These are phyloP conservation scores for Petrocephalus microphthalmus DNA, from an alignment of 2,113 vertebrate species.

Conservation along the genomic window DNA sequence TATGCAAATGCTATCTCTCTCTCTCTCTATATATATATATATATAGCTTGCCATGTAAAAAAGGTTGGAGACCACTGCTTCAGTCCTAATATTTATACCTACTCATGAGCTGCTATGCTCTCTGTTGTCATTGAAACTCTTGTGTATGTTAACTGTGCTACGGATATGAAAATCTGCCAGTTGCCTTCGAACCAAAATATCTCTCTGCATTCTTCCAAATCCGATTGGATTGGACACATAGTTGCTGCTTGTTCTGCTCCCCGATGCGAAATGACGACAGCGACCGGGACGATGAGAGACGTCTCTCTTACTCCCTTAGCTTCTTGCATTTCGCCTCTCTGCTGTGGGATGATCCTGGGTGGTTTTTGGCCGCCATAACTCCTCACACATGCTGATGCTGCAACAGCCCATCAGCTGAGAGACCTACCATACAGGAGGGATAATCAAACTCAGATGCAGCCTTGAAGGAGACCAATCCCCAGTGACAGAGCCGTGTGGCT, in stretches of 20 bases:
- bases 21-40: no score
- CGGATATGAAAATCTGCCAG: neutral
- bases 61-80: neutral
- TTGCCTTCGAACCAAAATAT: neutral
- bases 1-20: no score
- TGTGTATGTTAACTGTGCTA: neutral
- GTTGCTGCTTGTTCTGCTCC: neutral
- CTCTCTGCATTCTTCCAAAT: neutral
- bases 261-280: neutral
- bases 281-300: neutral
- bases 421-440: neutral
- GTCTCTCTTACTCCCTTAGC: neutral
- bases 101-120: neutral
- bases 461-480: neutral
- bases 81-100: neutral
- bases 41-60: neutral
- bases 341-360: neutral
- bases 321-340: neutral
- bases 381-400: neutral
- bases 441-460: constrained; percentile 8
- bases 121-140: neutral
- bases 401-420: neutral
- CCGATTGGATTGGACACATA: neutral
- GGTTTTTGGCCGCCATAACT: neutral
- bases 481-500: neutral